Evolutionary conservation across 2,888 invertebrate species (phyloP).

Genomic region (Philereme vetulata): DNA sequence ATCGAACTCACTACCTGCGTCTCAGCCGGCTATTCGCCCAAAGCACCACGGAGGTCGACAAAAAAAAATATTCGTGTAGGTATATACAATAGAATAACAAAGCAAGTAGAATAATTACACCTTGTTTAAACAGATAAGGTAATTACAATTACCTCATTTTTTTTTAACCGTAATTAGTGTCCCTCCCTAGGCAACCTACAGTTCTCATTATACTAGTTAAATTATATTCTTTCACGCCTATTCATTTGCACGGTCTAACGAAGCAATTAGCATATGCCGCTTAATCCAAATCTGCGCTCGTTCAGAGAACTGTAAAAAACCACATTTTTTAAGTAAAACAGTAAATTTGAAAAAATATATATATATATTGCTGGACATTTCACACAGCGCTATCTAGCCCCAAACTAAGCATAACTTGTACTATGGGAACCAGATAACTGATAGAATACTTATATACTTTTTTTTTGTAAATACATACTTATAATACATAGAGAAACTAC

Average conservation of each 20-base stretch:
- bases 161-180: slow-evolving; percentile 14
- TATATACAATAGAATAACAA: neutral
- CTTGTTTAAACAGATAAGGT: slow-evolving; percentile 7
- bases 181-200: slow-evolving; percentile 17
- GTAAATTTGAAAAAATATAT: no score
- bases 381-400: no score
- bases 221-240: slow-evolving; percentile 34
- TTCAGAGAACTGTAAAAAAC: slow-evolving; percentile 18
- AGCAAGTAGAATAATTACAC: neutral
- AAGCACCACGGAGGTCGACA: no score
- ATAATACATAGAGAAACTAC: no score
- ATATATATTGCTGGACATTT: no score
- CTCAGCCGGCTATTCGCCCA: no score
- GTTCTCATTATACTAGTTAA: slow-evolving; percentile 32
- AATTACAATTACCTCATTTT: slow-evolving; percentile 16
- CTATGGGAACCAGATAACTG: no score
- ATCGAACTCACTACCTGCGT: no score
- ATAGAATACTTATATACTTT: no score
- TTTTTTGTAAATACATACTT: no score
- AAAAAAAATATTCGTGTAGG: neutral
- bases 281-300: slow-evolving; percentile 34
- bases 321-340: no score
- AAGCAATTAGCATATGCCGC: slow-evolving; percentile 42
- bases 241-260: slow-evolving; percentile 41
- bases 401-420: no score